Conservation (phyloP, 2,888 invertebrate species). For the Steinernema scapterisci region DNA sequence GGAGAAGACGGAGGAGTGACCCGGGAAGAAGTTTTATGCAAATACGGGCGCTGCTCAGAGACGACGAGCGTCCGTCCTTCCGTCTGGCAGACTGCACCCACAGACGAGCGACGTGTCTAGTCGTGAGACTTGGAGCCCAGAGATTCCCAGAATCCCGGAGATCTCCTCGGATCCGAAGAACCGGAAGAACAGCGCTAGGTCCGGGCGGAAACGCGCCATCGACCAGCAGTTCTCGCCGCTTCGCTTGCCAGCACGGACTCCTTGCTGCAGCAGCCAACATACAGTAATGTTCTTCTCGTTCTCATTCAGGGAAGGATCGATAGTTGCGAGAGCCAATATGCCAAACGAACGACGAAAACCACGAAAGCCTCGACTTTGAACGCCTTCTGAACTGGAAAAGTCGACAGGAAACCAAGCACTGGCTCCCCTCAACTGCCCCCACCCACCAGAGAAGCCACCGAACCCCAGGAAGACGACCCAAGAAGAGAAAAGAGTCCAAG, state of each 20-base stretch:
- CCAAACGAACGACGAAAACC: constrained; percentile 29
- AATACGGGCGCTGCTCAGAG: too few species aligned
- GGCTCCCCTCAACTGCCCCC: too few species aligned
- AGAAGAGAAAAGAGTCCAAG: constrained; percentile 3
- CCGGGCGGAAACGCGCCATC: not conserved
- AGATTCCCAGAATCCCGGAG: not conserved
- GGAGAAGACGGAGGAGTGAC: too few species aligned
- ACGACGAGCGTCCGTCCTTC: too few species aligned
- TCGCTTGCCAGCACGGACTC: not conserved
- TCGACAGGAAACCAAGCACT: not conserved
- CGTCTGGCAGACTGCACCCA: too few species aligned
- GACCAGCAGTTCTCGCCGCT: not conserved
- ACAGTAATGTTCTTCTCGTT: constrained; percentile 31
- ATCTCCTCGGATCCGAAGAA: not conserved
- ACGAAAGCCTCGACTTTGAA: not conserved
- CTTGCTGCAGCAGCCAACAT: constrained; percentile 10
- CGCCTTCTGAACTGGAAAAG: not conserved
- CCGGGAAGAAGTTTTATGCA: too few species aligned
- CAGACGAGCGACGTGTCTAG: too few species aligned
- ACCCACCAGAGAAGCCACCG: not conserved
- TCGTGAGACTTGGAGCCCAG: too few species aligned
- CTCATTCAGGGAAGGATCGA: constrained; percentile 28
- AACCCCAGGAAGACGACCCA: not conserved
- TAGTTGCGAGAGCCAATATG: constrained; percentile 30
- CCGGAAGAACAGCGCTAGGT: not conserved